A percentile compares a stretch with the other conserved stretches of the same genome.
Conservation (phyloP, 2,113 vertebrate species). For the Ictidomys tridecemlineatus region DNA sequence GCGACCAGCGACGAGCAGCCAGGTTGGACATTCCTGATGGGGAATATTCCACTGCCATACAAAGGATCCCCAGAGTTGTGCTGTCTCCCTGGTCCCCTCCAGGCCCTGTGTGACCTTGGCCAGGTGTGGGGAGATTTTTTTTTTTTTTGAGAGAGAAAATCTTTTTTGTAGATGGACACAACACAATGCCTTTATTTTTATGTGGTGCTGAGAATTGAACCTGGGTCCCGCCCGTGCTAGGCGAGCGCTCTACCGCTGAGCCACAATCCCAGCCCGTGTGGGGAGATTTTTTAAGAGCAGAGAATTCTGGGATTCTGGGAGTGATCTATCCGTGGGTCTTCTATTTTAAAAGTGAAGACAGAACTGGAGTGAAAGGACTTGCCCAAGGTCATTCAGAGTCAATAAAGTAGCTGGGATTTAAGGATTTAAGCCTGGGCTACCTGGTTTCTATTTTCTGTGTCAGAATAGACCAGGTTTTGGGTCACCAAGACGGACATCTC, state of each 20-base stretch:
- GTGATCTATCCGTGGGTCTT: background rate
- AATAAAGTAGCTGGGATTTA: background rate
- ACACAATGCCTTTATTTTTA: too few species aligned
- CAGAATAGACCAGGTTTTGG: background rate
- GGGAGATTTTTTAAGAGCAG: background rate
- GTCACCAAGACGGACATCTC: background rate
- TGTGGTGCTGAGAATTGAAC: too few species aligned
- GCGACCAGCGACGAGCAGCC: background rate
- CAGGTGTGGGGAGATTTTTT: background rate
- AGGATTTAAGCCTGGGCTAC: background rate
- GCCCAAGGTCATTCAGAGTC: background rate
- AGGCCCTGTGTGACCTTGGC: background rate
- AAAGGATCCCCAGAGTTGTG: background rate
- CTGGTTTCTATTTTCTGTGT: background rate
- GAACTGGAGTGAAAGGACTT: background rate
- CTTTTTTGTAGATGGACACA: too few species aligned
- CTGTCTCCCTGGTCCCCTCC: background rate
- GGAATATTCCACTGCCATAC: background rate
- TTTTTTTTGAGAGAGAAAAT: too few species aligned
- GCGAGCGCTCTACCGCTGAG: too few species aligned
- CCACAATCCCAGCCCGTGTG: too few species aligned
- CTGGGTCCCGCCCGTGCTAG: too few species aligned
- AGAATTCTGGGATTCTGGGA: background rate
- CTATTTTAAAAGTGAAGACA: conserved; percentile 25
- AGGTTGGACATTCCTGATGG: background rate